phyloP scores from a whole-genome alignment of 2,797 vertebrate genomes.

The Eospalax fontanierii region DNA sequence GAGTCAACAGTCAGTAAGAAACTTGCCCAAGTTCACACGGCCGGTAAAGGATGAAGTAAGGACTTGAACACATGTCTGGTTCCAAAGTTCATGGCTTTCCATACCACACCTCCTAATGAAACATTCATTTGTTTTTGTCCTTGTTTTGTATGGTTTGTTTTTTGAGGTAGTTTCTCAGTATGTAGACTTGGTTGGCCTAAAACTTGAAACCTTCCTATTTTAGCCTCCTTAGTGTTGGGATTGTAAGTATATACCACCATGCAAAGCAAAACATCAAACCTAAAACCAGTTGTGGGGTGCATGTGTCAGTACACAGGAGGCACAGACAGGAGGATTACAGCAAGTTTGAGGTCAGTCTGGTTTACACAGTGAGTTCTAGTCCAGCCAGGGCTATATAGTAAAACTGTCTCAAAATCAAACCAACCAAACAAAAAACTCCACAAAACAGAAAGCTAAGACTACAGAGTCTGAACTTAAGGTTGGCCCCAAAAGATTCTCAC shows the following conservation, averaged over 20 bases:
- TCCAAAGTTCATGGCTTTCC: constrained; percentile 44
- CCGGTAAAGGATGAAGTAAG: not conserved
- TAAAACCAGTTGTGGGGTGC: not conserved
- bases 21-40: not conserved
- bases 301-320: not conserved
- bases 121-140: not conserved
- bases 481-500: constrained; percentile 24
- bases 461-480: constrained; percentile 35
- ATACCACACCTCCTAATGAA: not conserved
- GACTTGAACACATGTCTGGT: constrained; percentile 35
- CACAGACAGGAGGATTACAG: not conserved
- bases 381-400: not conserved
- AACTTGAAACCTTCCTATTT: not conserved
- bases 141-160: not conserved
- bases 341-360: not conserved
- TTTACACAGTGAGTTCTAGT: too few relatives aligned
- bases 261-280: not conserved
- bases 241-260: not conserved
- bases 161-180: not conserved
- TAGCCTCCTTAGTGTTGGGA: not conserved
- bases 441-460: constrained; percentile 48
- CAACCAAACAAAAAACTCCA: not conserved
- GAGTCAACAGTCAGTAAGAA: constrained; percentile 23
- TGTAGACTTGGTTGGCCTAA: not conserved
- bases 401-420: not conserved